phyloP scores from a whole-genome alignment of 2,797 vertebrate genomes.

The Serranus cabrilla region DNA sequence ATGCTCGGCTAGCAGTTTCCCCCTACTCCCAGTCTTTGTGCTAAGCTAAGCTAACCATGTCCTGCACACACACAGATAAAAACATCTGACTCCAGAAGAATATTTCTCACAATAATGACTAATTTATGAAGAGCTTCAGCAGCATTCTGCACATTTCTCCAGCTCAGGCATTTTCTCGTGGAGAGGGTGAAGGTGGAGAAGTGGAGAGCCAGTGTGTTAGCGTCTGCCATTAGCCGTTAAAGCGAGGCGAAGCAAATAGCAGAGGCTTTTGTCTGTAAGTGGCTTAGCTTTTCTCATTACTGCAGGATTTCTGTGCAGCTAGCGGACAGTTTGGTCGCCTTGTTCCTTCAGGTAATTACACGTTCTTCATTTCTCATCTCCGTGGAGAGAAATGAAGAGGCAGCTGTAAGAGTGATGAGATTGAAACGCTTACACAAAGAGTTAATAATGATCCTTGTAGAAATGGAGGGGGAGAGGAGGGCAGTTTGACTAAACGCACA shows the following conservation, averaged over 20 bases:
- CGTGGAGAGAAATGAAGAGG: slow-evolving; percentile 34
- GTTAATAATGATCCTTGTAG: slow-evolving; percentile 44
- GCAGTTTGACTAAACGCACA: slow-evolving; percentile 27
- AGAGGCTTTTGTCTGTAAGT: slow-evolving; percentile 64
- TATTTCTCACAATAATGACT: neutral
- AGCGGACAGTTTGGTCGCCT: slow-evolving; percentile 43
- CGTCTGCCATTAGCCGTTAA: slow-evolving; percentile 52
- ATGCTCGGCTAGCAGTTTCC: neutral
- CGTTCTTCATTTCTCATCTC: slow-evolving; percentile 58
- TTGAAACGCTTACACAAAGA: slow-evolving; percentile 38
- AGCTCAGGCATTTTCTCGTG: neutral
- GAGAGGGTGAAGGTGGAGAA: slow-evolving; percentile 23
- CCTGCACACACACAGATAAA: too few relatives aligned
- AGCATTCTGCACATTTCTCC: neutral
- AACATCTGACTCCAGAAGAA: neutral
- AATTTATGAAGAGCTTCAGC: neutral
- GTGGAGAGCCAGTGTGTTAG: slow-evolving; percentile 13
- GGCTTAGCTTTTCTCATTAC: slow-evolving; percentile 74
- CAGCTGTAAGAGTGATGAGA: slow-evolving; percentile 32
- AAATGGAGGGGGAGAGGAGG: neutral
- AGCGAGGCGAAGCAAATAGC: slow-evolving; percentile 59
- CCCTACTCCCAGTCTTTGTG: neutral
- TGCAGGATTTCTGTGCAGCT: slow-evolving; percentile 55
- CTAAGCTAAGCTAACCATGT: neutral
- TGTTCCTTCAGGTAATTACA: slow-evolving; percentile 67